Conservation (phyloP, 2,113 vertebrate genomes). For the Paradoxurus hermaphroditus region DNA sequence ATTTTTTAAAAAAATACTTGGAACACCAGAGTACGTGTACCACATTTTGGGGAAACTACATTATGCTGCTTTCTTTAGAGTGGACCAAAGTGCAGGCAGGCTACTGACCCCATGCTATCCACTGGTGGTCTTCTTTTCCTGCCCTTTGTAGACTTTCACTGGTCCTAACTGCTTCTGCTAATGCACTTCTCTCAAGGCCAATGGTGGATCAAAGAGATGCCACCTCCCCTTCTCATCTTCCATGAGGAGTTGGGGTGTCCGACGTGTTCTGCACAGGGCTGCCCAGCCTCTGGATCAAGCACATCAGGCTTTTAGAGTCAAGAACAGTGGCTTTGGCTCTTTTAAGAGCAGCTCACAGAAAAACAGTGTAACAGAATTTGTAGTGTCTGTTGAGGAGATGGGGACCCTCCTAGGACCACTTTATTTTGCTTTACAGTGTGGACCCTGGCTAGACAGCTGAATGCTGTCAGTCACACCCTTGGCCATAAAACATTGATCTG, state of each 20-base stretch:
- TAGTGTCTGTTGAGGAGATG: background rate
- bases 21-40: background rate
- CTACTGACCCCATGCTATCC: background rate
- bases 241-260: background rate
- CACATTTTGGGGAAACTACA: background rate
- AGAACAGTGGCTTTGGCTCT: background rate
- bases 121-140: background rate
- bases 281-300: background rate
- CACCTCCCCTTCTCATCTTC: background rate
- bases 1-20: background rate
- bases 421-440: constrained; percentile 15
- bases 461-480: background rate
- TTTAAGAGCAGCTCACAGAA: background rate
- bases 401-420: background rate
- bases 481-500: constrained; percentile 37
- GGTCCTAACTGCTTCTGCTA: background rate
- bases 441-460: background rate
- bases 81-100: background rate
- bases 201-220: background rate
- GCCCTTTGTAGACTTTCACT: background rate
- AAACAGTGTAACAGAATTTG: background rate
- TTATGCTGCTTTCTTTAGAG: background rate
- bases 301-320: background rate
- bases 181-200: background rate
- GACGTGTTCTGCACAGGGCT: fast-evolving